These are phyloP conservation scores for Venusia cambrica DNA, from an alignment of 2,888 invertebrate species.

Conservation along the genomic window DNA sequence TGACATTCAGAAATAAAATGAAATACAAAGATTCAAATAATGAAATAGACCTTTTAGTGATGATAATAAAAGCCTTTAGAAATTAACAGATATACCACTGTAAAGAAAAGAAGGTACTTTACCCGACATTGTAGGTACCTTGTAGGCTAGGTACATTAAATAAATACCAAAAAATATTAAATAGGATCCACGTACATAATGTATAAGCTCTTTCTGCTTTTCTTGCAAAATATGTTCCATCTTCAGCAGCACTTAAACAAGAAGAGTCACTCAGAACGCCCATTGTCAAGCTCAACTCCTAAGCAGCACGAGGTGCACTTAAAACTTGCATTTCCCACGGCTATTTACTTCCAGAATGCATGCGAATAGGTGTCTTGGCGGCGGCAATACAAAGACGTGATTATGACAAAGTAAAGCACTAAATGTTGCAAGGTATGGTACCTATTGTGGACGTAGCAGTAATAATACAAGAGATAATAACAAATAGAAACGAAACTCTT, in stretches of 20 bases:
- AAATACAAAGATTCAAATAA: too few relatives aligned
- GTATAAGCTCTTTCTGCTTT: too few relatives aligned
- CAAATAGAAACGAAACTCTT: slow-evolving; percentile 10
- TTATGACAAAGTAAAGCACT: slow-evolving; percentile 33
- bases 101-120: too few relatives aligned
- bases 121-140: too few relatives aligned
- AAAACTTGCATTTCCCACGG: slow-evolving; percentile 25
- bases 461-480: background rate
- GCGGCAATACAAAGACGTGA: slow-evolving; percentile 30
- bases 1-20: too few relatives aligned
- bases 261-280: slow-evolving; percentile 19
- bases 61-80: too few relatives aligned
- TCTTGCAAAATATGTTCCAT: background rate
- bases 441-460: slow-evolving; percentile 6
- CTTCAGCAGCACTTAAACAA: slow-evolving; percentile 6
- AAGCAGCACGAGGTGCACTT: slow-evolving; percentile 26
- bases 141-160: too few relatives aligned
- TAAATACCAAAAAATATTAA: too few relatives aligned
- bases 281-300: slow-evolving; percentile 14
- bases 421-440: slow-evolving; percentile 22
- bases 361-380: slow-evolving; percentile 29
- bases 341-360: slow-evolving; percentile 27
- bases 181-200: too few relatives aligned
- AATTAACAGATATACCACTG: too few relatives aligned
- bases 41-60: too few relatives aligned